Evolutionary conservation across 2,888 invertebrate genomes (phyloP), one percentile per base, ranked within the genome.

Genomic region (Mythimna albipuncta): DNA sequence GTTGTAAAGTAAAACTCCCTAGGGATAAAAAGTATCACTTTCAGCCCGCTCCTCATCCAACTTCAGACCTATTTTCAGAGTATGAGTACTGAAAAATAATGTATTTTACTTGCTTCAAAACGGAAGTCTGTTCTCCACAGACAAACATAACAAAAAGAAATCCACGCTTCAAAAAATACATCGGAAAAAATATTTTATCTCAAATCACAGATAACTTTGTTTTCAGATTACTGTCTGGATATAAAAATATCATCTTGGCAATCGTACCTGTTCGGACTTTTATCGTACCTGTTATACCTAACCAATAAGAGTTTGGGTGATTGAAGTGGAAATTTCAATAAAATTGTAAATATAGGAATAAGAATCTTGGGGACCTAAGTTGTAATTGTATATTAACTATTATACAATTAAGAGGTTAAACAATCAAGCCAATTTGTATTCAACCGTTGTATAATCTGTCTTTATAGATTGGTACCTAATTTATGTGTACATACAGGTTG

Each of bases 311-410:
- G 83, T 72, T 64, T 81, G 77, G 69, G 32, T 69, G 66, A 72
- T 44, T 82, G 75, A 84, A 69, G 83, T 62, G 73, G 78, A 83
- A 80, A 80, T 35, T 52, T 64, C 69, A 71, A 75, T 65, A 61
- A 75, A 81, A 74, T 69, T 64, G 55, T 69, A 77, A 67, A 58
- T 77, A 64, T 63, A 57, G 13, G 47, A 5, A 47, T 5, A 16
- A 16, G 16, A 16, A 47, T 47, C 47, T 47, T 16, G 6, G 47
- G 16, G 16, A 47, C 6, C 16, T 47, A 16, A 47, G 6, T 44
- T 44, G 44, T 41, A 41, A 41, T 44, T 44, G 5, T 5, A 13
- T 44, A 13, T 44, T 44, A 44, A 44, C 2, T 44, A 13, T 44
- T 44, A 44, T 44, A 44, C 44, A 44, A 44, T 13, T 13, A n/a